Conservation (phyloP, 2,888 invertebrate species). For the Drosophila yooni region DNA sequence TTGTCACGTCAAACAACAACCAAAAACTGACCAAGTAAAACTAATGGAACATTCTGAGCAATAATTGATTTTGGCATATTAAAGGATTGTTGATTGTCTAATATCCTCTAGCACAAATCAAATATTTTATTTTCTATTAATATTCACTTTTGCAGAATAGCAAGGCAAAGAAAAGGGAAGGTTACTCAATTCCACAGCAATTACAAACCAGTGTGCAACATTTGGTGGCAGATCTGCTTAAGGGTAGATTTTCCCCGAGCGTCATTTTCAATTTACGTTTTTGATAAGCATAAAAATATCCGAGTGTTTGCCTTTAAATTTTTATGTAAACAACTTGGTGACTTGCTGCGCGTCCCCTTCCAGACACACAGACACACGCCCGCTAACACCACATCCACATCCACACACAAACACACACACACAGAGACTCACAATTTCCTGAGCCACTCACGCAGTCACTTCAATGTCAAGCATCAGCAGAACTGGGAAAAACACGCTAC, state of each 20-base stretch:
- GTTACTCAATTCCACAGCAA: neutral
- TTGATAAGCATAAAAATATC: constrained; percentile 72
- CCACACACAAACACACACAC: constrained; percentile 2
- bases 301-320: constrained; percentile 74
- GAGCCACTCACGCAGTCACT: constrained; percentile 68
- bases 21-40: constrained; percentile 11
- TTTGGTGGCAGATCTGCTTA: constrained; percentile 29
- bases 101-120: neutral
- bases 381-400: constrained; percentile 2
- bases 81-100: neutral
- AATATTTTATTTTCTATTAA: neutral
- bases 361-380: constrained; percentile 5
- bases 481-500: constrained; percentile 45
- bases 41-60: constrained; percentile 23
- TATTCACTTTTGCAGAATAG: neutral
- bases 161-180: neutral
- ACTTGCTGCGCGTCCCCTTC: constrained; percentile 11
- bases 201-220: constrained; percentile 49
- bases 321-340: constrained; percentile 66
- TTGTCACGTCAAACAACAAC: constrained; percentile 1
- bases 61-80: constrained; percentile 14
- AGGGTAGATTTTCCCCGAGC: constrained; percentile 13
- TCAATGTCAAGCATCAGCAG: constrained; percentile 71
- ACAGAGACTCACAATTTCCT: constrained; percentile 22
- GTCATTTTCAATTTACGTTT: constrained; percentile 59